A percentile compares a stretch with the other conserved stretches of the same genome.
phyloP scores from a whole-genome alignment of 2,113 vertebrate species.

The Pseudorasbora parva region DNA sequence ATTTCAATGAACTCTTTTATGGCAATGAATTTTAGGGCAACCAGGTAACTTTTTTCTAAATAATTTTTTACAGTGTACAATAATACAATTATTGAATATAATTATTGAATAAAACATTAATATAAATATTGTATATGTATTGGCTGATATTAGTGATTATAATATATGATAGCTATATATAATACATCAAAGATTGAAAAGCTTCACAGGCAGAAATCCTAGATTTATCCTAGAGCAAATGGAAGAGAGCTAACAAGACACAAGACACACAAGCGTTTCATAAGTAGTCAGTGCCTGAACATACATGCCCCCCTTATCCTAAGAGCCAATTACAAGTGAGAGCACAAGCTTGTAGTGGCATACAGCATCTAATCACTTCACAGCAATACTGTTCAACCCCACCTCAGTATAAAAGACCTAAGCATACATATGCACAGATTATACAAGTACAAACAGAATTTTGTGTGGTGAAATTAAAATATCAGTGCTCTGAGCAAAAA shows the following conservation, averaged over 20 bases:
- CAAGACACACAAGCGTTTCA: background rate
- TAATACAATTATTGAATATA: too few species aligned
- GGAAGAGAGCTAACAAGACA: background rate
- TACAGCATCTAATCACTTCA: conserved; percentile 42
- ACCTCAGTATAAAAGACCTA: conserved; percentile 3
- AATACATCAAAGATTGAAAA: background rate
- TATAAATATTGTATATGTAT: too few species aligned
- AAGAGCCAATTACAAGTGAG: conserved; percentile 56
- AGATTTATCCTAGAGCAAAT: background rate
- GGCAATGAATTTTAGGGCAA: too few species aligned
- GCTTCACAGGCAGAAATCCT: background rate
- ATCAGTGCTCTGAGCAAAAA: background rate
- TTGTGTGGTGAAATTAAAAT: background rate
- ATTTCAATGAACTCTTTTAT: too few species aligned
- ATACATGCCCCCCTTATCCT: conserved; percentile 41
- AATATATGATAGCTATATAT: background rate
- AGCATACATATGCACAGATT: conserved; percentile 9
- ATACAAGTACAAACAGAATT: conserved; percentile 14
- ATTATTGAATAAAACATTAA: too few species aligned
- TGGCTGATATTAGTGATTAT: too few species aligned
- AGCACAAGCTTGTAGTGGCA: conserved; percentile 48
- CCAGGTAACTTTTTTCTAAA: too few species aligned
- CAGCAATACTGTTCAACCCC: conserved; percentile 35
- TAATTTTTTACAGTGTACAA: too few species aligned
- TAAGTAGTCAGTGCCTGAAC: conserved; percentile 15